These are phyloP conservation scores for Clistopyga incitator DNA, from an alignment of 2,888 invertebrate species.

Conservation along the genomic window DNA sequence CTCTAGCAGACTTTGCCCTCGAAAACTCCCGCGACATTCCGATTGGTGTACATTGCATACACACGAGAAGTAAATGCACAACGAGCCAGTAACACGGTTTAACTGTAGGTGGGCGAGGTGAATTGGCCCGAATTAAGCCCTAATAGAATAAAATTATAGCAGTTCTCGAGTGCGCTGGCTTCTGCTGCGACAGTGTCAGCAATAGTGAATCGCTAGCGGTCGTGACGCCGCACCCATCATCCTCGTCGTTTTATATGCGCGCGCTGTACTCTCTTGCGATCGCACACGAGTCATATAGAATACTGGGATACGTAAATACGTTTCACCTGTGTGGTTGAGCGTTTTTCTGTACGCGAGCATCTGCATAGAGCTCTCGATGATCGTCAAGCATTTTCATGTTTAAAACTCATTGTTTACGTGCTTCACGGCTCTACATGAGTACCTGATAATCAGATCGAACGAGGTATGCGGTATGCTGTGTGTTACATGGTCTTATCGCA, in stretches of 20 bases:
- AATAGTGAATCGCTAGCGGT: background rate
- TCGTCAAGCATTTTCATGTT: background rate
- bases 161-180: constrained; percentile 47
- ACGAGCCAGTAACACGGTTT: constrained; percentile 33
- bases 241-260: constrained; percentile 5
- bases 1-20: background rate
- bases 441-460: background rate
- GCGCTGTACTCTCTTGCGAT: background rate
- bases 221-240: constrained; percentile 16
- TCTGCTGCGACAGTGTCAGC: constrained; percentile 22
- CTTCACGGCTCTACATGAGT: background rate
- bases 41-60: background rate
- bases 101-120: constrained; percentile 74
- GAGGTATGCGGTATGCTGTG: background rate
- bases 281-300: constrained; percentile 8
- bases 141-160: constrained; percentile 78
- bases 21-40: constrained; percentile 10
- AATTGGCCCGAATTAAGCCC: constrained; percentile 79
- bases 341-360: background rate
- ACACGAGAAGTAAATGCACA: constrained; percentile 4
- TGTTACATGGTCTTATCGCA: background rate
- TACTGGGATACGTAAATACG: constrained; percentile 12
- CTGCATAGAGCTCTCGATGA: background rate
- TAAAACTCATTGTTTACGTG: constrained; percentile 1
- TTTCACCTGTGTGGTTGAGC: background rate